Evolutionary conservation across 2,797 vertebrate genomes (phyloP).

Genomic region (Hypotaenidia okinawae): DNA sequence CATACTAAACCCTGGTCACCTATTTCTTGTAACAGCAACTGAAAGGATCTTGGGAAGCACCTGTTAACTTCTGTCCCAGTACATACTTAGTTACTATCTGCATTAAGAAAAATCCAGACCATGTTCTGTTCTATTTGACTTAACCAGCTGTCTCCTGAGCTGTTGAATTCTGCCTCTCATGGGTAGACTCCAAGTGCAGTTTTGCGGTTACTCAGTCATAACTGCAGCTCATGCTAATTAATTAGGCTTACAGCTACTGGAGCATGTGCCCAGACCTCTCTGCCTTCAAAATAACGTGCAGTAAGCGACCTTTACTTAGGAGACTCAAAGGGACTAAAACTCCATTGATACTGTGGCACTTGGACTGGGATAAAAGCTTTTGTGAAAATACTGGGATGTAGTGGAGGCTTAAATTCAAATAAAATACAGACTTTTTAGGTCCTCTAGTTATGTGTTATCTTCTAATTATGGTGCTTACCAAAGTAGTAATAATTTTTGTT

Average conservation of each 20-base stretch:
- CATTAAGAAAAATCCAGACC: background rate
- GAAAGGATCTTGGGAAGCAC: background rate
- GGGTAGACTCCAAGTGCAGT: background rate
- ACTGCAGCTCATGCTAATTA: background rate
- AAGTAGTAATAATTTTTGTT: background rate
- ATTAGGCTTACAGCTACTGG: background rate
- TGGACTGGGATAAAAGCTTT: slow-evolving; percentile 48
- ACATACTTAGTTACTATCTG: background rate
- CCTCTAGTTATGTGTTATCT: background rate
- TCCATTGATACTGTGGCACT: background rate
- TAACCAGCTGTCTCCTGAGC: background rate
- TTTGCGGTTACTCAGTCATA: background rate
- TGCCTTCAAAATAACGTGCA: slow-evolving; percentile 10
- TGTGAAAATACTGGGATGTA: background rate
- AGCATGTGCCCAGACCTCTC: background rate
- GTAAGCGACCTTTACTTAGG: background rate
- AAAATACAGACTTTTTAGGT: background rate
- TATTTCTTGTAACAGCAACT: background rate
- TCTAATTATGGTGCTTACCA: background rate
- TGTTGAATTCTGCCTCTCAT: background rate
- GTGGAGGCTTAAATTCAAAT: background rate
- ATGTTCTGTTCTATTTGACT: background rate
- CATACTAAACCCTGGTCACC: background rate
- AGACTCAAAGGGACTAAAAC: background rate
- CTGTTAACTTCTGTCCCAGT: background rate